Base-by-base conservation (phyloP, 2,888 invertebrate species). In the Yponomeuta sedellus region DNA sequence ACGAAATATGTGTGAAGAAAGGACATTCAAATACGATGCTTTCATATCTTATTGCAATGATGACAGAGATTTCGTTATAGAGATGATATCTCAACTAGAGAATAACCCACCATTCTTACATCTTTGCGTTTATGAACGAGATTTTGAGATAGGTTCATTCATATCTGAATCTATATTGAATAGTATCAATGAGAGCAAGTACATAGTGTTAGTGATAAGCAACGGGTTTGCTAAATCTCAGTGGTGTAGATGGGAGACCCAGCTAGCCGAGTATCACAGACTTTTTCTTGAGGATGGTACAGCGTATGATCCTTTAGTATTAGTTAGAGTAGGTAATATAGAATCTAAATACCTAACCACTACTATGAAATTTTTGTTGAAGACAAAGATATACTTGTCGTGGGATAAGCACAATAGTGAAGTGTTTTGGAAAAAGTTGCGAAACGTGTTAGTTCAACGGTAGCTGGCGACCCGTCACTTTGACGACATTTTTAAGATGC, bases 161-260 rank as follows among this genome's bases (percentile, higher is more conserved):
- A 92, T 94, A 73, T 92, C 94, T 0, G 95, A 95, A 74, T 93
- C 93, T 64, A 93, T 96, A 56, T 83, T 94, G 68, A 92, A 89
- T 56, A 92, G 94, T 75, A 93, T 96, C 68, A 92, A 93, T 40
- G 90, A 92, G 66, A 94, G 94, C 76, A 92, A 93, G 68, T 93
- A 93, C 74, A 92, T 94, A 16, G 85, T 96, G 67, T 81, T 95
- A 66, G 83, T 95, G 11, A 89, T 96, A 63, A 95, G 95, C 67
- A 93, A 94, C 72, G 90, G 92, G 71, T 95, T 95, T 77, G 93
- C 94, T 0, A 92, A 93, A 72, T 94, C 94, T 34, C 94, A 95
- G 67, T 96, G 95, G 95, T 94, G 94, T 75, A 86, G 93, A 57
- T 93, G 94, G 92, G 95, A 95, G 75, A 93, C 94, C 12, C 93